Base-by-base conservation (phyloP, 2,888 invertebrate species). In the Mythimna albipuncta region DNA sequence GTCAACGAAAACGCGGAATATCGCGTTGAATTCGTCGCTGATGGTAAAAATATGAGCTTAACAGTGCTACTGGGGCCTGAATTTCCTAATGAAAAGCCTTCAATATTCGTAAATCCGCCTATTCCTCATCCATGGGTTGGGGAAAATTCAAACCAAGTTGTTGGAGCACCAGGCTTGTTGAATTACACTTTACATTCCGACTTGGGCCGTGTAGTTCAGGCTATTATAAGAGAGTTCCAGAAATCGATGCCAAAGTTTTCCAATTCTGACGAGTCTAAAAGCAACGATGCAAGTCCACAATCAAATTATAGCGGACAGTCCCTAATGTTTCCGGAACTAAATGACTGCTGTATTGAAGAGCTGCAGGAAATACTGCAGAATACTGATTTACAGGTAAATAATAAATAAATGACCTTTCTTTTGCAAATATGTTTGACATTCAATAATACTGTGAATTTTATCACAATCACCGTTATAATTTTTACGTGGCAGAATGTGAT, bases 101-200 rank as follows among this genome's bases (percentile, higher is more conserved):
- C 97, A 38, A 96, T 98, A 75, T 97, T 97, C 87, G 95, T 98
- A 9, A 97, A 97, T 72, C 98, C 98, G 0, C 91, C 95, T 0
- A 96, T 98, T 72, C 93, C 95, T 13, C 98, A 98, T 92, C 97
- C 97, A 0, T 98, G 98, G 98, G 96, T 98, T 1, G 97, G 97
- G 58, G 93, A 96, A 11, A 97, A 97, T 77, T 96, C 97, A 0
- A 98, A 98, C 70, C 97, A 98, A 94, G 97, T 98, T 47, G 96
- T 97, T 21, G 97, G 97, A 35, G 98, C 98, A 26, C 98, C 98
- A 1, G 98, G 98, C 6, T 91, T 98, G 54, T 87, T 98, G 57
- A 98, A 98, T 97, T 98, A 97, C 88, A 97, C 98, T 26, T 94
- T 97, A 58, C 98, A 98, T 93, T 98, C 98, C 0, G 98, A 98